Evolutionary conservation across 92 coral and sea anemone species (phyloP).

Genomic region (Epizoanthus illoricatus): DNA sequence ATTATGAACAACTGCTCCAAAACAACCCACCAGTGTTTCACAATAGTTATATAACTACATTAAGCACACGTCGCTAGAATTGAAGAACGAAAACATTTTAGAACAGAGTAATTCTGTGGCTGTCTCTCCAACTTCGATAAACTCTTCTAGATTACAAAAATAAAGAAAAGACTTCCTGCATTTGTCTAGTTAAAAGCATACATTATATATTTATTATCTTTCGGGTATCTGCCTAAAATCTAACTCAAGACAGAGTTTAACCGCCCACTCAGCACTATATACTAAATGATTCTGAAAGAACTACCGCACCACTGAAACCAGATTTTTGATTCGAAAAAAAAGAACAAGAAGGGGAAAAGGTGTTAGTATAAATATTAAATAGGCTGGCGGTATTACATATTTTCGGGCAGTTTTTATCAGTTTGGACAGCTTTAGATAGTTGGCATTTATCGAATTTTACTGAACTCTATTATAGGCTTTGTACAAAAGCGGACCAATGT

Average conservation of each 20-base stretch:
- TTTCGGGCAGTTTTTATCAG: no score
- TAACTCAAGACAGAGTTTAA: background rate
- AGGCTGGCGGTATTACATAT: no score
- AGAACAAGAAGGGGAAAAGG: no score
- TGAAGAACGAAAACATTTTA: background rate
- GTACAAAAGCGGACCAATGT: no score
- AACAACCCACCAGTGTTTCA: background rate
- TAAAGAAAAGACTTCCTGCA: conserved; percentile 8
- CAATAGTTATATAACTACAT: background rate
- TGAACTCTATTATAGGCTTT: no score
- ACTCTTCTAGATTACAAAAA: background rate
- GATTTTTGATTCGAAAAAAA: no score
- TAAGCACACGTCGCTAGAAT: background rate
- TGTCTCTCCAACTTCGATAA: background rate
- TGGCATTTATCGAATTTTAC: no score
- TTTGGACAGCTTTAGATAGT: no score
- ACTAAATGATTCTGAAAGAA: no score
- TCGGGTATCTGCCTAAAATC: conserved; percentile 11
- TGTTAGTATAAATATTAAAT: no score
- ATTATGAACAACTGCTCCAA: no score
- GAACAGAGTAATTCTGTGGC: background rate
- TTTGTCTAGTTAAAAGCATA: conserved; percentile 6
- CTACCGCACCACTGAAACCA: no score
- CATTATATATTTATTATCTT: background rate
- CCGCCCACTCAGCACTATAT: conserved; percentile 18